These are phyloP conservation scores for Lithophane semibrunnea DNA, from an alignment of 2,888 invertebrate species.

Conservation along the genomic window DNA sequence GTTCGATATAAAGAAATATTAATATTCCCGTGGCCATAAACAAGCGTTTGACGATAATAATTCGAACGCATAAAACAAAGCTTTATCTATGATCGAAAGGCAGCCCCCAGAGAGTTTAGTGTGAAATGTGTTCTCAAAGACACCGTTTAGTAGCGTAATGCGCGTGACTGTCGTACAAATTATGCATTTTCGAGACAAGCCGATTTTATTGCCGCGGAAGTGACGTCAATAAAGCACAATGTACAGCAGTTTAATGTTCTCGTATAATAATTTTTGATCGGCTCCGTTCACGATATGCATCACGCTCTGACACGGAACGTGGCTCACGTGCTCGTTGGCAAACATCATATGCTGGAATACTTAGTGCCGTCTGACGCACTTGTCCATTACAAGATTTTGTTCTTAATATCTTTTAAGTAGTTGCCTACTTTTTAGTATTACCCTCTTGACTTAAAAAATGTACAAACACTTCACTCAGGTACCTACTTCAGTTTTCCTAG, in stretches of 20 bases:
- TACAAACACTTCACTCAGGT: conserved; percentile 63
- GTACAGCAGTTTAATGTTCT: conserved; percentile 87
- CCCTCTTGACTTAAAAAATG: conserved; percentile 60
- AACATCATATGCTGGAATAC: conserved; percentile 50
- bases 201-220: conserved; percentile 89
- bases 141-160: conserved; percentile 89
- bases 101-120: conserved; percentile 86
- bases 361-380: conserved; percentile 53
- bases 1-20: conserved; percentile 87
- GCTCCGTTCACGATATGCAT: conserved; percentile 82
- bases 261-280: conserved; percentile 88
- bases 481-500: conserved; percentile 58
- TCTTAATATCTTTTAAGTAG: conserved; percentile 61
- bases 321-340: conserved; percentile 62
- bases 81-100: conserved; percentile 87
- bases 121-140: conserved; percentile 90
- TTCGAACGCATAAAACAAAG: conserved; percentile 88
- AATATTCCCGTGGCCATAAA: conserved; percentile 86
- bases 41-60: conserved; percentile 87
- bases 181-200: conserved; percentile 89
- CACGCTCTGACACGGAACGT: conserved; percentile 78
- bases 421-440: conserved; percentile 58
- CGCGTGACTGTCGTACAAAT: conserved; percentile 90
- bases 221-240: conserved; percentile 89
- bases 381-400: conserved; percentile 63